Conservation (phyloP, 2,113 vertebrate species). For the Dasyornis broadbenti region DNA sequence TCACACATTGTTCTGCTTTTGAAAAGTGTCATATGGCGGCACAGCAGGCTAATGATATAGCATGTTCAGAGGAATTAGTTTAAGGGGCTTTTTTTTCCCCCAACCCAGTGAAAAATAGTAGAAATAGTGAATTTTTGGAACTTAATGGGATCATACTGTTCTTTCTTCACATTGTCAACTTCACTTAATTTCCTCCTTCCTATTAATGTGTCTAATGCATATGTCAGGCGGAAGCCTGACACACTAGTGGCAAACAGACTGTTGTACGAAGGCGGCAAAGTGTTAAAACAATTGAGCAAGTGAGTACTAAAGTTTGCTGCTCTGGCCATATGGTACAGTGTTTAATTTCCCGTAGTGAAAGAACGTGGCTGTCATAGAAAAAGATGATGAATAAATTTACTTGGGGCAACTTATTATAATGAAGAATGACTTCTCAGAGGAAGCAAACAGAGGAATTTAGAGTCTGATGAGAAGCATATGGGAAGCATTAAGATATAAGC, state of each 20-base stretch:
- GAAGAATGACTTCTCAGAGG: slow-evolving; percentile 78
- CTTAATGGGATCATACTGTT: slow-evolving; percentile 74
- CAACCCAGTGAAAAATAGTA: slow-evolving; percentile 50
- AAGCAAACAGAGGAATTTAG: slow-evolving; percentile 71
- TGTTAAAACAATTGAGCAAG: slow-evolving; percentile 83
- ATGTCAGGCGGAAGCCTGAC: slow-evolving; percentile 74
- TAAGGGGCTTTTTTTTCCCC: neutral
- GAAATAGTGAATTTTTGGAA: slow-evolving; percentile 66
- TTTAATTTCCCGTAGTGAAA: slow-evolving; percentile 82
- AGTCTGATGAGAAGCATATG: slow-evolving; percentile 74
- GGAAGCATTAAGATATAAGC: slow-evolving; percentile 74
- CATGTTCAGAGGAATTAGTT: slow-evolving; percentile 60
- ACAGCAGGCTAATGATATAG: slow-evolving; percentile 67
- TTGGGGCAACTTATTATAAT: slow-evolving; percentile 80
- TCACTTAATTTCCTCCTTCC: slow-evolving; percentile 70
- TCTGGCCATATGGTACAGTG: slow-evolving; percentile 81
- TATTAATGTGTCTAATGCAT: slow-evolving; percentile 77
- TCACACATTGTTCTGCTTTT: slow-evolving; percentile 46
- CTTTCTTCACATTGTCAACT: slow-evolving; percentile 76
- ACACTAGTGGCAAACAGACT: slow-evolving; percentile 75
- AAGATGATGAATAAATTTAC: slow-evolving; percentile 83
- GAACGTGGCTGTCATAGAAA: slow-evolving; percentile 77
- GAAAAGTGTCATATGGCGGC: slow-evolving; percentile 66
- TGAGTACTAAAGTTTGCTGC: slow-evolving; percentile 78
- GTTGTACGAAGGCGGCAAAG: slow-evolving; percentile 78